Evolutionary conservation across 2,113 vertebrate genomes (phyloP).

Genomic region (Onychostruthus taczanowskii): DNA sequence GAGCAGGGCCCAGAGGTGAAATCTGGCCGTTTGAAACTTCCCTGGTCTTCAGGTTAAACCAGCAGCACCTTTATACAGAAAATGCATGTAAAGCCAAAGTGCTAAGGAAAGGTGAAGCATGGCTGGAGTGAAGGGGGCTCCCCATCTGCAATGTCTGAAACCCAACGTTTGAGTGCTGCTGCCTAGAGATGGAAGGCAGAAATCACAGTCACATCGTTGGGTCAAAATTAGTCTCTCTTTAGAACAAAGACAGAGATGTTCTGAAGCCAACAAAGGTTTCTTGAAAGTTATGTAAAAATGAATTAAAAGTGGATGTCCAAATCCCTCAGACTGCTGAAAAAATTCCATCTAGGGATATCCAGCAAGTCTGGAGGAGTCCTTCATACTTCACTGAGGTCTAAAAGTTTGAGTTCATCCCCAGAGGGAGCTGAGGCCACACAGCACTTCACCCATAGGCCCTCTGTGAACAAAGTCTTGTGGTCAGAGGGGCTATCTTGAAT

Average conservation of each 20-base stretch:
- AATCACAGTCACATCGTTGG: rapidly evolving
- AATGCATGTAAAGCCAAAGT: not conserved
- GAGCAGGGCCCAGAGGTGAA: not conserved
- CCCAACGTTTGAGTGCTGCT: not conserved
- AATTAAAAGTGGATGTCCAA: not conserved
- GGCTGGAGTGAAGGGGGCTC: not conserved
- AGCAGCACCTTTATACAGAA: not conserved
- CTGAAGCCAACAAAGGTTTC: not conserved
- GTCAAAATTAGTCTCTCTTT: not conserved
- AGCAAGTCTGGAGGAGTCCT: not conserved
- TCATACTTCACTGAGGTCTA: not conserved
- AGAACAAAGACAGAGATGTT: not conserved
- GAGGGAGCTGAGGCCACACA: not conserved
- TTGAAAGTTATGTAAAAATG: not conserved
- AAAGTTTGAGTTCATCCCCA: not conserved
- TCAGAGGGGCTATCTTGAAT: constrained; percentile 17
- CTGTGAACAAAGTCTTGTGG: not conserved
- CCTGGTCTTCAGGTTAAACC: not conserved
- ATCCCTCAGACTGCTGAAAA: not conserved
- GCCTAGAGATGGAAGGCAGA: not conserved
- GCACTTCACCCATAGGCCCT: not conserved
- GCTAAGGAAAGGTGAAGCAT: not conserved
- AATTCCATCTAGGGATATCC: not conserved
- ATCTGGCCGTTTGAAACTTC: not conserved
- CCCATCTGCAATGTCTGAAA: not conserved